A percentile compares a stretch with the other conserved stretches of the same genome.
Conservation (phyloP, 2,797 vertebrate genomes). For the Platalea minor region DNA sequence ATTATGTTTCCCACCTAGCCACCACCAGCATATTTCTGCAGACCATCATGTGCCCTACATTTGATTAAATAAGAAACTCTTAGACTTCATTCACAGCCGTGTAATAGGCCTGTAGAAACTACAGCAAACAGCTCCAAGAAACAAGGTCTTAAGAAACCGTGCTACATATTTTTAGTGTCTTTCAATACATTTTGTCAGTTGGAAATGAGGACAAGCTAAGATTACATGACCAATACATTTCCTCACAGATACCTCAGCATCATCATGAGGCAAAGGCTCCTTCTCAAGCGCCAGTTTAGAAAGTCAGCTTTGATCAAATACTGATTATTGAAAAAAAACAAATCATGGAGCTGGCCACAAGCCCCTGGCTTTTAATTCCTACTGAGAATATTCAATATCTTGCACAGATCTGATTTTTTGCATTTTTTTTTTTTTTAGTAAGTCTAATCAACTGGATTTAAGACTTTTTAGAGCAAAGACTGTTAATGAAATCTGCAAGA, state of each 20-base stretch:
- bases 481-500: not conserved
- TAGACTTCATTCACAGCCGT: not conserved
- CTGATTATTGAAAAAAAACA: not conserved
- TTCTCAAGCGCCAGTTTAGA: not conserved
- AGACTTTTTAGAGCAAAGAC: not conserved
- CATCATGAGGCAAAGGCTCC: not conserved
- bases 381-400: not conserved
- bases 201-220: conserved; percentile 11
- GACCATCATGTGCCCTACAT: not conserved
- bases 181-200: not conserved
- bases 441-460: not conserved
- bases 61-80: not conserved
- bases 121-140: not conserved
- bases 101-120: not conserved
- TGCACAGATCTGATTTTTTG: not conserved
- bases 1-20: not conserved
- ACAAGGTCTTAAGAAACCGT: not conserved
- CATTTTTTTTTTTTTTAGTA: not conserved
- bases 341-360: not conserved
- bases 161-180: not conserved
- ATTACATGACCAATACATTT: not conserved
- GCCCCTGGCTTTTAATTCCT: not conserved
- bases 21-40: not conserved
- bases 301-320: conserved; percentile 1
- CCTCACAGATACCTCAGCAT: not conserved